phyloP scores from a whole-genome alignment of 2,113 vertebrate species.

The Ovibos moschatus region DNA sequence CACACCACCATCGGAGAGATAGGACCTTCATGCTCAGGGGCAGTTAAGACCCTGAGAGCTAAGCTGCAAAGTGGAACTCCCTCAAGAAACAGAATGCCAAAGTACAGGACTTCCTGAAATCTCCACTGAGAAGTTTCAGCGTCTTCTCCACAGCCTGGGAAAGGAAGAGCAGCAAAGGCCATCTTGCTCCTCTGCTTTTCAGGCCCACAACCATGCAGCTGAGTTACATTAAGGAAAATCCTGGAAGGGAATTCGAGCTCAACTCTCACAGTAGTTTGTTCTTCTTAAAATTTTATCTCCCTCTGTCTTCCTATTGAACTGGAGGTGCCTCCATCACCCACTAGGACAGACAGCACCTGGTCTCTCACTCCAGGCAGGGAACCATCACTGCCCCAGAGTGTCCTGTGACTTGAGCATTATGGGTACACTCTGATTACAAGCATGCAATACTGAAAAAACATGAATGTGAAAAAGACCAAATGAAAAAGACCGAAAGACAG shows the following conservation, averaged over 20 bases:
- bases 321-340: not conserved
- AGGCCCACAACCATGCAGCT: not conserved
- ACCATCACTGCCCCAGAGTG: not conserved
- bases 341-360: not conserved
- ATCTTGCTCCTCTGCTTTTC: not conserved
- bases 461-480: not conserved
- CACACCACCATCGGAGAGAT: not conserved
- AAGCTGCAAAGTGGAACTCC: not conserved
- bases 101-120: not conserved
- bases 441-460: not conserved
- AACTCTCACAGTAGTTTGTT: not conserved
- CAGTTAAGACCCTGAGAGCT: not conserved
- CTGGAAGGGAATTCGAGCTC: not conserved
- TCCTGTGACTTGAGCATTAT: not conserved
- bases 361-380: not conserved
- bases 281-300: not conserved
- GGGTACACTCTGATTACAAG: not conserved
- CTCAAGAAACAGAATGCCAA: not conserved
- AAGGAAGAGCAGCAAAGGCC: not conserved
- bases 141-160: not conserved
- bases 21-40: not conserved
- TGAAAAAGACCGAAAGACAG: not conserved
- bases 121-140: not conserved
- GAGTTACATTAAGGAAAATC: not conserved
- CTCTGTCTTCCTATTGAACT: not conserved